phyloP scores from a whole-genome alignment of 1,140 invertebrate genomes.

The Sycophaga agraensis region DNA sequence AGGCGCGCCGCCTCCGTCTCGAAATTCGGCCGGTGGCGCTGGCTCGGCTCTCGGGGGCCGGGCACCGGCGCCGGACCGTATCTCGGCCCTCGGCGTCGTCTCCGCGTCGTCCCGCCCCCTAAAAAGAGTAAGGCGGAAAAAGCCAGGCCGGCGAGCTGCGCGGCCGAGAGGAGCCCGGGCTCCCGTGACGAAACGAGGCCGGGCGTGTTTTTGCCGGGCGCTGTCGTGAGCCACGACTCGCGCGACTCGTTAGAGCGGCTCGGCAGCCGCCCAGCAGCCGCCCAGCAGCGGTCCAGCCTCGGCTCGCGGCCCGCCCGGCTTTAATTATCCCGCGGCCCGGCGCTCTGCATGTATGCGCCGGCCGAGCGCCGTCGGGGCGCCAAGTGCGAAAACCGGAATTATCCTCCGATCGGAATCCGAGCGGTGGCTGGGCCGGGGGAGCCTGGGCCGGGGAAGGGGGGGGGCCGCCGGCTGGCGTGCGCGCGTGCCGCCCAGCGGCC shows the following conservation, averaged over 20 bases:
- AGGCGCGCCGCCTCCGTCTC: background rate
- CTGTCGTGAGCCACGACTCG: slow-evolving; percentile 26
- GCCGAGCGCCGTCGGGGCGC: background rate
- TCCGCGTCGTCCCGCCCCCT: background rate
- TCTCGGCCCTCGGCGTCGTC: slow-evolving; percentile 14
- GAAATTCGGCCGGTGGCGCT: background rate
- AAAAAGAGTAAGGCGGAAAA: slow-evolving; percentile 27
- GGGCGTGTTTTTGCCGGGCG: slow-evolving; percentile 14
- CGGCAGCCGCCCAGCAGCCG: background rate
- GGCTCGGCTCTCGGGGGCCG: background rate
- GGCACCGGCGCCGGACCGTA: background rate
- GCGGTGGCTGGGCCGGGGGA: too few relatives aligned
- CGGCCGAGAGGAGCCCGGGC: background rate
- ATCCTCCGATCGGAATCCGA: slow-evolving; percentile 16
- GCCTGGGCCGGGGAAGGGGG: background rate
- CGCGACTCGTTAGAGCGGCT: slow-evolving; percentile 21
- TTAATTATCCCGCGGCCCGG: slow-evolving; percentile 20
- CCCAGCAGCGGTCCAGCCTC: too few relatives aligned
- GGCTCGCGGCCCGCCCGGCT: too few relatives aligned
- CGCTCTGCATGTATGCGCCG: background rate
- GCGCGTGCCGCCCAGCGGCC: background rate
- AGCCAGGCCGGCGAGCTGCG: background rate
- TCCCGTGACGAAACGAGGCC: slow-evolving; percentile 26
- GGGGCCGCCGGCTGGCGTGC: background rate
- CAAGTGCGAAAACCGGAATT: slow-evolving; percentile 24